These are phyloP conservation scores for Gymnothorax reevesii DNA, from an alignment of 2,797 vertebrate genomes.

Conservation along the genomic window DNA sequence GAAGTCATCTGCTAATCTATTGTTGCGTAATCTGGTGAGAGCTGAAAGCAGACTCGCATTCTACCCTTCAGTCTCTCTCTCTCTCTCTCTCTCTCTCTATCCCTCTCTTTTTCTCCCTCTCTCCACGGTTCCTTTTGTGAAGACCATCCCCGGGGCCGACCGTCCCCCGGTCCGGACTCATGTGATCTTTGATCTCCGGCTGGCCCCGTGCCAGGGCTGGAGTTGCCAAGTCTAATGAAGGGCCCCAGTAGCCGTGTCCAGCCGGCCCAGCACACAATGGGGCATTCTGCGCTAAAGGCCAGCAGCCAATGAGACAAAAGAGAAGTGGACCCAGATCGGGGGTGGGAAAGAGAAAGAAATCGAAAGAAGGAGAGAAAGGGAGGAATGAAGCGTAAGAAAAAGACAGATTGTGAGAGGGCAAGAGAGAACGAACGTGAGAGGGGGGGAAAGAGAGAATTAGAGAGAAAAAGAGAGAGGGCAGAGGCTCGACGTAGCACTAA, in stretches of 20 bases:
- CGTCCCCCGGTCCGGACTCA: slow-evolving; percentile 48
- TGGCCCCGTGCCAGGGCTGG: slow-evolving; percentile 62
- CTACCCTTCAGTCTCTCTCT: slow-evolving; percentile 28
- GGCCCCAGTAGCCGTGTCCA: slow-evolving; percentile 52
- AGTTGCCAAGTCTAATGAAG: slow-evolving; percentile 62
- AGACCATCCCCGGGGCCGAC: slow-evolving; percentile 12
- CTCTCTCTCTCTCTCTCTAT: too few species aligned
- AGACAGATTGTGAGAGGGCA: background rate
- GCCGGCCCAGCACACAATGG: slow-evolving; percentile 60
- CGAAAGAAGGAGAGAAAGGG: background rate
- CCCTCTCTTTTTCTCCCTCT: too few species aligned
- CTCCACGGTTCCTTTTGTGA: slow-evolving; percentile 58
- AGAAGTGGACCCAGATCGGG: background rate
- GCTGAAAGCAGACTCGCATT: slow-evolving; percentile 57
- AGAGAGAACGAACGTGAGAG: background rate
- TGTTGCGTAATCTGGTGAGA: slow-evolving; percentile 46
- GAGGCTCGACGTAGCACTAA: background rate
- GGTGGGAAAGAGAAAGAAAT: background rate
- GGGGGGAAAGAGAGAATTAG: background rate
- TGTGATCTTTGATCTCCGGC: slow-evolving; percentile 56
- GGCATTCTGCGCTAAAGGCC: slow-evolving; percentile 57
- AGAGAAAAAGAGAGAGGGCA: background rate
- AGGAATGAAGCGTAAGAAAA: background rate
- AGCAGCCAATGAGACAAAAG: slow-evolving; percentile 40
- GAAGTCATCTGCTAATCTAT: slow-evolving; percentile 57